These are phyloP conservation scores for Agrilus cyanescens DNA, from an alignment of 2,888 invertebrate species.

Conservation along the genomic window DNA sequence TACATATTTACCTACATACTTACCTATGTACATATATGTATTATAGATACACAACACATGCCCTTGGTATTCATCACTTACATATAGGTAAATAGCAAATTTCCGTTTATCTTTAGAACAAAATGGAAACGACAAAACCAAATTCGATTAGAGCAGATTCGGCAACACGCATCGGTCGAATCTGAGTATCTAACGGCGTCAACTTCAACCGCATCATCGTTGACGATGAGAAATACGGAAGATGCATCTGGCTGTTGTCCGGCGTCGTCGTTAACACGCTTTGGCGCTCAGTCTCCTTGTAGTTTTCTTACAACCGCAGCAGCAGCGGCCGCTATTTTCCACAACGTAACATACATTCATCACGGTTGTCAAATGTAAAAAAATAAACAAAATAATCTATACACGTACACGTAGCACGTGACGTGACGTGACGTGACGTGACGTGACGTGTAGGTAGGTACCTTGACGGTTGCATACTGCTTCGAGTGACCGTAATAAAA, in stretches of 20 bases:
- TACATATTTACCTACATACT: no score
- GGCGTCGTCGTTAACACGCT: slow-evolving; percentile 23
- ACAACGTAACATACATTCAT: slow-evolving; percentile 62
- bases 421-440: no score
- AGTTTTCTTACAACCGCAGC: slow-evolving; percentile 53
- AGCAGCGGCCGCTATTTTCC: slow-evolving; percentile 59
- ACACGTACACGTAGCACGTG: no score
- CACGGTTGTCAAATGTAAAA: slow-evolving; percentile 53
- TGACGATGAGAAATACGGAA: slow-evolving; percentile 19
- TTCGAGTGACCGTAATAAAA: no score
- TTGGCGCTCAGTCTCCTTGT: slow-evolving; percentile 37
- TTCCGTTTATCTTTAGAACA: slow-evolving; percentile 43
- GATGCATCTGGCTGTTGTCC: slow-evolving; percentile 31
- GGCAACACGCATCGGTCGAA: slow-evolving; percentile 71
- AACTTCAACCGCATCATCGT: slow-evolving; percentile 18
- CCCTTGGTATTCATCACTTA: no score
- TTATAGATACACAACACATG: no score
- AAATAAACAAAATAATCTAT: neutral
- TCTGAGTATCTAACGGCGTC: slow-evolving; percentile 46
- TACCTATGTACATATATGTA: no score
- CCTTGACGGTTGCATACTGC: no score
- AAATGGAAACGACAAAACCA: slow-evolving; percentile 88
- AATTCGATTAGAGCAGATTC: slow-evolving; percentile 68
- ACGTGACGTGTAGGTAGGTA: no score
- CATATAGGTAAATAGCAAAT: no score